Evolutionary conservation across 1,140 invertebrate species (phyloP), one percentile per base, ranked within the genome.

Genomic region (Ips typographus): DNA sequence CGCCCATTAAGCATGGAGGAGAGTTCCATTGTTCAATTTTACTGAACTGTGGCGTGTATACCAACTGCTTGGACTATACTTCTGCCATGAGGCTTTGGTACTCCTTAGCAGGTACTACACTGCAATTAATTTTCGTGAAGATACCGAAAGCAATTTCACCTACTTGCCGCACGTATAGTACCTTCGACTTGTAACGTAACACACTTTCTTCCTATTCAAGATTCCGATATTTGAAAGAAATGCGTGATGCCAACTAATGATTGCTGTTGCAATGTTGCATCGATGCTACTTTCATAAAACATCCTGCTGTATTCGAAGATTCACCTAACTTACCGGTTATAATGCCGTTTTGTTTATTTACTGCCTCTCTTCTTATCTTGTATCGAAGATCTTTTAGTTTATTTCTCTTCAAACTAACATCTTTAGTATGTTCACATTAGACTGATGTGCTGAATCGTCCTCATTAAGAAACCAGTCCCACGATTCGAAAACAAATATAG

Each of bases 11-110:
- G 73, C 77, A 78, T 78, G 76, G 77, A 76, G 22, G 22, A 74
- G 63, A 73, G 62, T 70, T 73, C 67, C 72, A 78, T 78, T 78
- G 77, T 78, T 78, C 69, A 67, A 61, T 78, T 56, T 78, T 76
- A 78, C 76, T 77, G 77, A 72, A 78, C 75, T 78, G 77, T 78
- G 72, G 76, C 75, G 71, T 74, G 72, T 75, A 66, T 62, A 68
- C 75, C 73, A 76, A 77, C 77, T 76, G 69, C 59, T 70, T 70
- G 47, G 59, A 59, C 51, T 59, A 6, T 36, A 52, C 52, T 69
- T 62, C 60, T 69, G 8, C 42, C 60, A 62, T 69, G 51, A 52
- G 52, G 36, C 60, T 56, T 44, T 67, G 8, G 42, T 62, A 51
- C 44, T 22, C 40, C 44, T 42, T 65, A 55, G 69, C 47, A 49